Conservation (phyloP, 2,113 vertebrate species). For the Microcebus lehilahytsara region DNA sequence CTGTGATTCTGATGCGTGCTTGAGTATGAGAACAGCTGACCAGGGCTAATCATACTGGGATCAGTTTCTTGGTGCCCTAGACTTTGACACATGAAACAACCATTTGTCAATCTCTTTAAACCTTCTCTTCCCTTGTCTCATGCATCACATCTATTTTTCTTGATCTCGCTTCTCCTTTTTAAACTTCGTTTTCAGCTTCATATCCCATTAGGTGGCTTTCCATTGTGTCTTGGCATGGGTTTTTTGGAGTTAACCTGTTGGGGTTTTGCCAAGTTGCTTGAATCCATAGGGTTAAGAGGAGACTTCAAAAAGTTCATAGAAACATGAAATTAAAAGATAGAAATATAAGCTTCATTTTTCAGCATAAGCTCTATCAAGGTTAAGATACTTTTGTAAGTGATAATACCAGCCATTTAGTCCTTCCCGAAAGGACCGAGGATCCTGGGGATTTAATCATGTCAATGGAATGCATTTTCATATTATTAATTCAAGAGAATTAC, state of each 20-base stretch:
- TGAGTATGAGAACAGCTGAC: background rate
- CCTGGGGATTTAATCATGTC: too few relatives aligned
- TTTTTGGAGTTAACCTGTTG: background rate
- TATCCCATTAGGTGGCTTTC: background rate
- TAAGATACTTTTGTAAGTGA: too few relatives aligned
- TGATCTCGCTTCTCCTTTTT: background rate
- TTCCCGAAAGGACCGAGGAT: too few relatives aligned
- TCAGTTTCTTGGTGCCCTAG: background rate
- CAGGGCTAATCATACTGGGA: background rate
- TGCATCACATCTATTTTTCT: background rate
- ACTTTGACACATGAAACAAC: background rate
- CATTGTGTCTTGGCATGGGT: background rate
- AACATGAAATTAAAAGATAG: too few relatives aligned
- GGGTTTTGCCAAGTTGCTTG: background rate
- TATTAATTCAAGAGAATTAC: too few relatives aligned
- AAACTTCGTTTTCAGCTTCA: background rate
- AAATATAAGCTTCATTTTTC: too few relatives aligned
- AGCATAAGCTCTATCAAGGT: too few relatives aligned
- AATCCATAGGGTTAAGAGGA: background rate
- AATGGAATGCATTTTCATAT: too few relatives aligned
- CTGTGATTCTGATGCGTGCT: background rate
- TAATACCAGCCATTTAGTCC: too few relatives aligned
- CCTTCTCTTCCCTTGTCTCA: background rate
- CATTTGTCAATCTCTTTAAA: background rate
- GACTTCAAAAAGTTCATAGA: too few relatives aligned